Evolutionary conservation across 2,888 invertebrate species (phyloP).

Genomic region (Polyploca ridens): DNA sequence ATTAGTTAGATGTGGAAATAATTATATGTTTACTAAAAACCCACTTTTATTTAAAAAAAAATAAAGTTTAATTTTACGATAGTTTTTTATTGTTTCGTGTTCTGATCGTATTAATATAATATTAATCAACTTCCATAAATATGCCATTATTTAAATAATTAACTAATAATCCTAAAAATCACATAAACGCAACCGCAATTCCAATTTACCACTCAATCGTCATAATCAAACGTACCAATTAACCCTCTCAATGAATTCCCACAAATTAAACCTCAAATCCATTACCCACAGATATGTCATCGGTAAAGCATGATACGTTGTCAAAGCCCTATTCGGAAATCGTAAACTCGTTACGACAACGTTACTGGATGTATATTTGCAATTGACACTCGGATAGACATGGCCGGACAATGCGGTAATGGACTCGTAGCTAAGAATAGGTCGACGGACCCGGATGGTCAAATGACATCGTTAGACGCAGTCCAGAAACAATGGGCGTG

Average conservation of each 20-base stretch:
- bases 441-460: neutral
- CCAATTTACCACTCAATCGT: neutral
- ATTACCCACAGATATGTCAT: constrained; percentile 5
- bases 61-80: too few species aligned
- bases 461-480: constrained; percentile 3
- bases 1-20: too few species aligned
- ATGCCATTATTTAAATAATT: too few species aligned
- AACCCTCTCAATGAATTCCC: neutral
- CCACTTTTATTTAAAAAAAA: too few species aligned
- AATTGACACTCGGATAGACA: constrained; percentile 5
- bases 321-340: neutral
- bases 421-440: constrained; percentile 6
- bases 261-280: constrained; percentile 3
- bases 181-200: neutral
- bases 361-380: constrained; percentile 4
- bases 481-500: neutral
- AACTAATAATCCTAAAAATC: neutral
- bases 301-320: neutral
- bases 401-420: neutral
- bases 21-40: too few species aligned
- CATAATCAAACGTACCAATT: neutral
- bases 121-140: too few species aligned
- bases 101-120: too few species aligned
- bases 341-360: neutral
- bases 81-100: too few species aligned